A percentile compares a stretch with the other conserved stretches of the same genome.
Evolutionary conservation across 1,140 invertebrate genomes (phyloP).

Genomic region (Cyphomyrmex costatus): DNA sequence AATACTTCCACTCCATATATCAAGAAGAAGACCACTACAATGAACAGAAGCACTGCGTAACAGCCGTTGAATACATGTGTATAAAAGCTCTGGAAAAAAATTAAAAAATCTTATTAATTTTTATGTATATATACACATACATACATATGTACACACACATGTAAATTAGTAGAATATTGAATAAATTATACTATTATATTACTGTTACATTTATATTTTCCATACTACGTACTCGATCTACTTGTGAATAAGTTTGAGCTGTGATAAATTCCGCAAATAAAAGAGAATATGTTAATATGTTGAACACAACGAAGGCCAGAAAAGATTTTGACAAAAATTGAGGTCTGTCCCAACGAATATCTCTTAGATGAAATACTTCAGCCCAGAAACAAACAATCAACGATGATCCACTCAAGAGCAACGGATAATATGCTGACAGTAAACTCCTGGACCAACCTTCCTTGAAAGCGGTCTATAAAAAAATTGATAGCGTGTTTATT

Average conservation of each 20-base stretch:
- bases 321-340: slow-evolving; percentile 97
- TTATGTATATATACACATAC: not conserved
- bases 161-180: not conserved
- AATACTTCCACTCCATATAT: slow-evolving; percentile 98
- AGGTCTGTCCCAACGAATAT: slow-evolving; percentile 94
- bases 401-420: slow-evolving; percentile 95
- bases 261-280: slow-evolving; percentile 93
- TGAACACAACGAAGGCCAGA: slow-evolving; percentile 96
- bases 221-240: slow-evolving; percentile 63
- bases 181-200: slow-evolving; percentile 4
- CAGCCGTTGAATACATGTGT: slow-evolving; percentile 96
- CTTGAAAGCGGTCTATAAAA: slow-evolving; percentile 91
- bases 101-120: slow-evolving; percentile 13
- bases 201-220: not conserved
- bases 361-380: slow-evolving; percentile 97
- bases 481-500: slow-evolving; percentile 19
- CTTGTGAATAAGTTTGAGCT: slow-evolving; percentile 89
- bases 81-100: slow-evolving; percentile 90
- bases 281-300: slow-evolving; percentile 95
- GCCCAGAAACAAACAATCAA: slow-evolving; percentile 98
- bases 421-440: slow-evolving; percentile 96
- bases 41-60: slow-evolving; percentile 95
- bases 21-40: slow-evolving; percentile 97
- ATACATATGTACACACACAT: not conserved
- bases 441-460: slow-evolving; percentile 94